phyloP scores from a whole-genome alignment of 2,888 invertebrate genomes.

The Microctonus brassicae region DNA sequence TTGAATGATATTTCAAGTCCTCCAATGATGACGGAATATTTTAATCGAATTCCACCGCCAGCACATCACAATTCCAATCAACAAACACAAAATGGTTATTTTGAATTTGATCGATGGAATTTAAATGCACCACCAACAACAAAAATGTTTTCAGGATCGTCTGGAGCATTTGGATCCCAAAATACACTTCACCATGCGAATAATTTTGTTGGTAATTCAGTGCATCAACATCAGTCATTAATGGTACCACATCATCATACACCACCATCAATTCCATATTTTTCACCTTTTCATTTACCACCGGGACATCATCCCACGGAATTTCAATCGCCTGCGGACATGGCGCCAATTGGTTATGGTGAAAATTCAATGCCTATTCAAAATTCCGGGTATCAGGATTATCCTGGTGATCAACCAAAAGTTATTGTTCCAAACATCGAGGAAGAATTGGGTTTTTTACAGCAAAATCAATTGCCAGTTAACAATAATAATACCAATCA shows the following conservation, averaged over 20 bases:
- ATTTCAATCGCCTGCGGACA: conserved; percentile 77
- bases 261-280: conserved; percentile 78
- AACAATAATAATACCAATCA: conserved; percentile 71
- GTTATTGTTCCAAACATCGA: conserved; percentile 91
- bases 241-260: conserved; percentile 81
- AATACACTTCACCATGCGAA: conserved; percentile 72
- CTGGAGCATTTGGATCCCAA: conserved; percentile 74
- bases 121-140: conserved; percentile 76
- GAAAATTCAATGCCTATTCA: conserved; percentile 41
- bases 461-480: conserved; percentile 58
- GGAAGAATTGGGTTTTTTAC: conserved; percentile 86
- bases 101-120: conserved; percentile 87
- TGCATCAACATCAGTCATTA: conserved; percentile 77
- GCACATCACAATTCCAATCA: conserved; percentile 77
- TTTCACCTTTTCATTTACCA: conserved; percentile 82
- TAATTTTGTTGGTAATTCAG: conserved; percentile 69
- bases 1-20: conserved; percentile 72
- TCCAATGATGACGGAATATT: conserved; percentile 70
- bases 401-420: conserved; percentile 81
- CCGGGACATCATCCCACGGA: conserved; percentile 75
- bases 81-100: conserved; percentile 78
- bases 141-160: conserved; percentile 77
- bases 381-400: conserved; percentile 40
- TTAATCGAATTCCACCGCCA: conserved; percentile 79
- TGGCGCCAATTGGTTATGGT: conserved; percentile 71